Base-by-base conservation (phyloP, 2,797 vertebrate species). In the Platalea minor region DNA sequence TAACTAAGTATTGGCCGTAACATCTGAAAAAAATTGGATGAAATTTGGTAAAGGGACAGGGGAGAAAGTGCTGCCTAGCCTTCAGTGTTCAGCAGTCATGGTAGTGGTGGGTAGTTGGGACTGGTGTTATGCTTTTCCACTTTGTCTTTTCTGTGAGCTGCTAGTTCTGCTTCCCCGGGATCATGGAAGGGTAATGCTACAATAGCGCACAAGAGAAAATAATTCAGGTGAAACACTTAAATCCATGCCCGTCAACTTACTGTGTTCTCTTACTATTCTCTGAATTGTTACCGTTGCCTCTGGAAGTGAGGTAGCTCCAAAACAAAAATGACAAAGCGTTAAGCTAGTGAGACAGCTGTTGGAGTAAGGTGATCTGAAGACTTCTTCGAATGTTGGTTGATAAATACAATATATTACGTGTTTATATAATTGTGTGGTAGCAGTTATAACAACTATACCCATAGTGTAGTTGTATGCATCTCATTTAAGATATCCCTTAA, bases 171-270 rank as follows among this genome's bases (percentile, higher is more conserved):
- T 84, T 75, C 53, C 57, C 31, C 60, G 37, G 45, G 54, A 65
- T 76, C 23, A 12, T 23, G 63, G 46, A 41, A 65, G 7, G 18
- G 29, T 57, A 61, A 67, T 53, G 76, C 37, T 85, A 41, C 31
- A 35, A 4, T 9, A 56, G 26, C 16, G 29, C 76, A 50, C 56
- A 45, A 6, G 2, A 81, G 21, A n/a, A 88, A 37, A 29, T 15
- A 61, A 16, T 35, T 69, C 26, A 54, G 28, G 24, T 88, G 50
- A 69, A 90, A 63, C 35, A 18, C 18, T 63, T 24, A 64, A 91
- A 69, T 80, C 51, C 51, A 37, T 0, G 0, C n/a, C 28, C 28
- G 9, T 41, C 53, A 33, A 11, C 29, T 77, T 69, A 35, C 25
- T 70, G 17, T 68, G 4, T 69, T 81, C 39, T 43, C 13, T 54